Conservation (phyloP, 2,797 vertebrate genomes). For the Melanotaenia trifasciata region DNA sequence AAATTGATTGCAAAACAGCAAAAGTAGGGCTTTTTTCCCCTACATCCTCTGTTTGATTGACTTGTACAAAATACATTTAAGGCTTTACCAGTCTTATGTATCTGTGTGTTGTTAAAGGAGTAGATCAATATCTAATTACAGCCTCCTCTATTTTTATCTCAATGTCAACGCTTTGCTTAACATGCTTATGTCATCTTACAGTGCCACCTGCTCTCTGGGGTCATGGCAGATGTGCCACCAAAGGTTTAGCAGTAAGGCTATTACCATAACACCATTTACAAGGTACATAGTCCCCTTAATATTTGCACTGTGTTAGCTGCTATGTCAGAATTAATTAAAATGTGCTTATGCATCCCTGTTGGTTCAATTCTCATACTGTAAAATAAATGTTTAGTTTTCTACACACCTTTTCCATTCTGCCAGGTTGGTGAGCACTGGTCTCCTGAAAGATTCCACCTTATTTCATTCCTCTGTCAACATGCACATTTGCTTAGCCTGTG, state of each 20-base stretch:
- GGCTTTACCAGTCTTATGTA: constrained; percentile 8
- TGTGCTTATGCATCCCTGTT: too few species aligned
- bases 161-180: constrained; percentile 24
- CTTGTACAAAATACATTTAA: constrained; percentile 11
- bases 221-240: not conserved
- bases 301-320: too few species aligned
- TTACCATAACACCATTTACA: not conserved
- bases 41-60: constrained; percentile 26
- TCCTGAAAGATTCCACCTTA: too few species aligned
- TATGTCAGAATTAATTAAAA: too few species aligned
- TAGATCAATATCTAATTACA: constrained; percentile 66
- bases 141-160: constrained; percentile 27
- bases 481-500: too few species aligned
- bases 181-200: constrained; percentile 11
- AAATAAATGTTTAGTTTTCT: too few species aligned
- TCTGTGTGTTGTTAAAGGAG: constrained; percentile 23
- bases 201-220: constrained; percentile 4
- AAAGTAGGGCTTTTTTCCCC: constrained; percentile 2
- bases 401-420: too few species aligned
- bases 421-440: too few species aligned
- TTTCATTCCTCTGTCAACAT: too few species aligned
- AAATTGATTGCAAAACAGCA: constrained; percentile 9
- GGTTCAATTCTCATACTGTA: too few species aligned
- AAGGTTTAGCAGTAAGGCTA: not conserved
- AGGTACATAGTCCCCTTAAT: not conserved